Conservation (phyloP, 2,797 vertebrate genomes). For the Carduelis carduelis region DNA sequence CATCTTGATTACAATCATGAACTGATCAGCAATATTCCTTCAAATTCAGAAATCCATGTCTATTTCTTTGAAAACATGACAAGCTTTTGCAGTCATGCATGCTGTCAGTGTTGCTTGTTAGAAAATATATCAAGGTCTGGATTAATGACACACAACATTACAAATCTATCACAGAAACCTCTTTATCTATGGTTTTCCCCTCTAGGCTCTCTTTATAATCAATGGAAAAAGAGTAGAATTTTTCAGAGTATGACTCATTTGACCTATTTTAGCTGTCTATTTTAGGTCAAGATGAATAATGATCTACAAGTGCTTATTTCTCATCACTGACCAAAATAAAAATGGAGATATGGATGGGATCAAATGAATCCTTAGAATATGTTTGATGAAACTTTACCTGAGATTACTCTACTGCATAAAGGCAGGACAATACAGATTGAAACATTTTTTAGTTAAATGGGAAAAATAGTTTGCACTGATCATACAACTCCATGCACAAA, state of each 20-base stretch:
- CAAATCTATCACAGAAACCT: background rate
- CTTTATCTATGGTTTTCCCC: background rate
- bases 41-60: background rate
- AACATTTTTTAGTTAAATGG: background rate
- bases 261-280: background rate
- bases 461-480: background rate
- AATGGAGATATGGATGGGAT: background rate
- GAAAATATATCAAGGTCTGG: background rate
- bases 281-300: background rate
- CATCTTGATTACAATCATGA: background rate
- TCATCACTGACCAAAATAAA: background rate
- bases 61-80: background rate
- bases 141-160: background rate
- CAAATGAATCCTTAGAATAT: background rate
- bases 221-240: background rate
- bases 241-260: conserved; percentile 9
- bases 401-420: background rate
- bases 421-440: background rate
- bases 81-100: background rate
- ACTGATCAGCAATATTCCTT: background rate
- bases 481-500: background rate
- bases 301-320: background rate
- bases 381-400: background rate
- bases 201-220: background rate
- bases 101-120: background rate